phyloP scores from a whole-genome alignment of 2,797 vertebrate genomes.

The Crenuchus spilurus region DNA sequence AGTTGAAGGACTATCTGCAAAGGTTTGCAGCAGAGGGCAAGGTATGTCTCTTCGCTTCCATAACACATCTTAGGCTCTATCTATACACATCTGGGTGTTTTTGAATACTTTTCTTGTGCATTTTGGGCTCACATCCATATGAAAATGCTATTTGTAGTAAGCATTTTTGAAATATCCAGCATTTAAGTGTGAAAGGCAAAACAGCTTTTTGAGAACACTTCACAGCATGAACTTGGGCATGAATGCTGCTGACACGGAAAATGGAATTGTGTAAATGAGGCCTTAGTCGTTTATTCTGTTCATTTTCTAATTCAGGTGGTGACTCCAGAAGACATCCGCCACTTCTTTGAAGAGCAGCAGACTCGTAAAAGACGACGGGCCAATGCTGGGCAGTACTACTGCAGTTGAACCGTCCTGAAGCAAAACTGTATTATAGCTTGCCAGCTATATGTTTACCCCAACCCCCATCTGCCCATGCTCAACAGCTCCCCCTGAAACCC shows the following conservation, averaged over 20 bases:
- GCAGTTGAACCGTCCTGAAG: constrained; percentile 59
- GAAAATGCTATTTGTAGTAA: too few species aligned
- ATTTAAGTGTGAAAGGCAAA: too few species aligned
- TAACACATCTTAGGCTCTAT: too few species aligned
- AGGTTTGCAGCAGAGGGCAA: constrained; percentile 94
- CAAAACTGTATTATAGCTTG: background rate
- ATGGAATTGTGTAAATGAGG: too few species aligned
- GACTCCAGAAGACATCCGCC: constrained; percentile 78
- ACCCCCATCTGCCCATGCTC: background rate
- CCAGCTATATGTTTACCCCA: background rate
- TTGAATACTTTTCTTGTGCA: too few species aligned
- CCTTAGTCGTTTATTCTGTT: too few species aligned
- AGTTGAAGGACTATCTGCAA: constrained; percentile 94
- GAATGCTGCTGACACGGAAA: too few species aligned
- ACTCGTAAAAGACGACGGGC: constrained; percentile 71
- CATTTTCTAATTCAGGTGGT: constrained; percentile 69
- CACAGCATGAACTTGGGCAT: too few species aligned
- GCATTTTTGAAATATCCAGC: too few species aligned
- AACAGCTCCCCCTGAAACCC: background rate
- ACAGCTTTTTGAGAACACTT: too few species aligned
- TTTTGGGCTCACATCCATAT: too few species aligned
- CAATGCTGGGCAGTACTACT: constrained; percentile 63
- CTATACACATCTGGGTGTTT: too few species aligned
- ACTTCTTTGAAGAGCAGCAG: constrained; percentile 80
- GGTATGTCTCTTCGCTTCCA: constrained; percentile 72